Conservation (phyloP, 2,888 invertebrate species). For the Argyresthia albistria region DNA sequence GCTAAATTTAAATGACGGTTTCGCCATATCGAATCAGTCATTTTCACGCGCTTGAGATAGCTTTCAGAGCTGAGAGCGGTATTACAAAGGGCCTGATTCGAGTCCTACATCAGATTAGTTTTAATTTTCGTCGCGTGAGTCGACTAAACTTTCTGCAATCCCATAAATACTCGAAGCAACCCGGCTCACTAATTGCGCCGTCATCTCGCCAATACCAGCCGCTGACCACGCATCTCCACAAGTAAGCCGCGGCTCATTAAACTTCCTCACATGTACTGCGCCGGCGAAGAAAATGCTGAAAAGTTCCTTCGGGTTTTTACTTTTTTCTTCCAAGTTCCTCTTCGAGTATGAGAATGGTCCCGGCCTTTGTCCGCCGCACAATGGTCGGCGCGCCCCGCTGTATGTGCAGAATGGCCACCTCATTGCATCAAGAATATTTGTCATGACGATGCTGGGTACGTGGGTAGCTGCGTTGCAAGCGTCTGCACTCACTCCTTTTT, state of each 20-base stretch:
- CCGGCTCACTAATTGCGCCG: too few species aligned
- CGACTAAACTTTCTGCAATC: too few species aligned
- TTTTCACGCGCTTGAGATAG: too few species aligned
- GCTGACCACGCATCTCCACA: too few species aligned
- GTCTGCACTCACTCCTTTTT: background rate
- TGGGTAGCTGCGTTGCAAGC: background rate
- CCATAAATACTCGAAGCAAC: too few species aligned
- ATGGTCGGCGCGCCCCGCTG: conserved; percentile 28
- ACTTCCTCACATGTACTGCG: conserved; percentile 21
- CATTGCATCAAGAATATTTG: conserved; percentile 37
- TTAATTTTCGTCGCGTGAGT: too few species aligned
- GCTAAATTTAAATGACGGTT: too few species aligned
- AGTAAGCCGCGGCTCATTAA: background rate
- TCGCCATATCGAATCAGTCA: too few species aligned
- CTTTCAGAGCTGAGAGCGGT: too few species aligned
- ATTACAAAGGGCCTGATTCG: too few species aligned
- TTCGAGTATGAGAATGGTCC: conserved; percentile 43
- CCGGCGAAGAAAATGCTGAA: conserved; percentile 34
- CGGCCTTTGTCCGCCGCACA: conserved; percentile 54
- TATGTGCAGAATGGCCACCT: conserved; percentile 49
- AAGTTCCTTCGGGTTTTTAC: conserved; percentile 17
- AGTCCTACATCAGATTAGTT: too few species aligned
- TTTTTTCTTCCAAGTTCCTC: conserved; percentile 45
- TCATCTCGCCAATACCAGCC: too few species aligned
- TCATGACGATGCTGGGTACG: conserved; percentile 18